Percentiles rank a stretch among this genome's conserved stretches.
These are phyloP conservation scores for Lagria hirta DNA, from an alignment of 2,888 invertebrate genomes.

Conservation along the genomic window DNA sequence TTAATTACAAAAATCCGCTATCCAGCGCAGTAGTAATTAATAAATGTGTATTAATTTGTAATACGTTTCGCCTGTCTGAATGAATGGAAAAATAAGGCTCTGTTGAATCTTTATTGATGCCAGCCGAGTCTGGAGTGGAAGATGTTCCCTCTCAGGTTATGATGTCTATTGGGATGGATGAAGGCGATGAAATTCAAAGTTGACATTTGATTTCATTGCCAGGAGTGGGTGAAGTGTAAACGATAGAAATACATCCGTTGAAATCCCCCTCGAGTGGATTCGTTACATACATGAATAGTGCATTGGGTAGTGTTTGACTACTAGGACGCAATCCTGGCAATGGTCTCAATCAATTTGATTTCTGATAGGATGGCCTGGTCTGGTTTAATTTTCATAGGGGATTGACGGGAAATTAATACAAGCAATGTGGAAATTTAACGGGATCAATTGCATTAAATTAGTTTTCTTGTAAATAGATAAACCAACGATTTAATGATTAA, in stretches of 20 bases:
- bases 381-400: constrained; percentile 14
- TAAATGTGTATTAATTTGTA: too few species aligned
- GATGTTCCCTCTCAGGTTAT: constrained; percentile 11
- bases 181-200: constrained; percentile 29
- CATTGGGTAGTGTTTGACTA: constrained; percentile 25
- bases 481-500: too few species aligned
- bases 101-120: too few species aligned
- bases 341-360: constrained; percentile 17
- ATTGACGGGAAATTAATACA: too few species aligned
- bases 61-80: too few species aligned
- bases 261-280: constrained; percentile 28
- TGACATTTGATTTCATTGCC: constrained; percentile 30
- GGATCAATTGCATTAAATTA: constrained; percentile 8
- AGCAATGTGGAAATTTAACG: constrained; percentile 9
- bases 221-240: constrained; percentile 30
- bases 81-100: too few species aligned
- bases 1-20: too few species aligned
- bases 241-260: constrained; percentile 29
- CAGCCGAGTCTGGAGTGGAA: constrained; percentile 11
- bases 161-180: constrained; percentile 21
- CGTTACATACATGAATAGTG: constrained; percentile 30
- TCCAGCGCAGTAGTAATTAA: too few species aligned
- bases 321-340: constrained; percentile 14
- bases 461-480: too few species aligned
- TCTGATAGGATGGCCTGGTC: constrained; percentile 8